Percentiles rank a stretch among this genome's conserved stretches.
Evolutionary conservation across 2,888 invertebrate genomes (phyloP).

Genomic region (Cremastinae sp.): DNA sequence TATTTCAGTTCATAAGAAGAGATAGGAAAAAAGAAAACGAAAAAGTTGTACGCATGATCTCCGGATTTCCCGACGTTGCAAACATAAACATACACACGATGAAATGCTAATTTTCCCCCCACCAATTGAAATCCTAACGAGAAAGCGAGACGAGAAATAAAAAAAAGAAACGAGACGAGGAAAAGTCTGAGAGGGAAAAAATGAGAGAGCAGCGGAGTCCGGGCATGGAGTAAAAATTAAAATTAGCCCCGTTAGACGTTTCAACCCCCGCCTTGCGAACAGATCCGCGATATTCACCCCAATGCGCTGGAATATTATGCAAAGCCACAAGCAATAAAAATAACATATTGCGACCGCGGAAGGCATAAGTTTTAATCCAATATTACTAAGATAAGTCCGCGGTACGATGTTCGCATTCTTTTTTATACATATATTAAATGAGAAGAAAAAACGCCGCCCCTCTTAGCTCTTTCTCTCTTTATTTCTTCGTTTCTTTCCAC

Average conservation of each 20-base stretch:
- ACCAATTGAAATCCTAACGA: conserved; percentile 45
- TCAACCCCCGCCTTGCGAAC: conserved; percentile 46
- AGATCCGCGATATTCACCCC: conserved; percentile 50
- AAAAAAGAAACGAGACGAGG: conserved; percentile 22
- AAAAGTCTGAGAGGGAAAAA: neutral
- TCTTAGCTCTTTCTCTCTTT: conserved; percentile 47
- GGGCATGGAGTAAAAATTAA: conserved; percentile 77
- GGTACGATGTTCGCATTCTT: conserved; percentile 39
- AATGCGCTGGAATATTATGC: conserved; percentile 76
- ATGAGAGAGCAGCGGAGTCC: neutral
- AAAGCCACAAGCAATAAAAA: conserved; percentile 80
- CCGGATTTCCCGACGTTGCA: conserved; percentile 40
- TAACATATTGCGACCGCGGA: conserved; percentile 79
- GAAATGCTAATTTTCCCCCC: conserved; percentile 64
- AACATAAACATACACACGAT: conserved; percentile 57
- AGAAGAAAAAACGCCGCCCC: conserved; percentile 59
- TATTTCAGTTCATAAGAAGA: conserved; percentile 36
- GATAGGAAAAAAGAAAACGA: conserved; percentile 22
- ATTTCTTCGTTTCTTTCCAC: conserved; percentile 50
- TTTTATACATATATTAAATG: conserved; percentile 19
- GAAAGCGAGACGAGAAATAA: conserved; percentile 1
- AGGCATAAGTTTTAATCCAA: conserved; percentile 80
- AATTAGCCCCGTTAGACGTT: conserved; percentile 73
- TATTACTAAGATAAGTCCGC: conserved; percentile 79
- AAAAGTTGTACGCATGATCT: conserved; percentile 24